phyloP scores from a whole-genome alignment of 2,888 invertebrate genomes.

The Plutella xylostella region DNA sequence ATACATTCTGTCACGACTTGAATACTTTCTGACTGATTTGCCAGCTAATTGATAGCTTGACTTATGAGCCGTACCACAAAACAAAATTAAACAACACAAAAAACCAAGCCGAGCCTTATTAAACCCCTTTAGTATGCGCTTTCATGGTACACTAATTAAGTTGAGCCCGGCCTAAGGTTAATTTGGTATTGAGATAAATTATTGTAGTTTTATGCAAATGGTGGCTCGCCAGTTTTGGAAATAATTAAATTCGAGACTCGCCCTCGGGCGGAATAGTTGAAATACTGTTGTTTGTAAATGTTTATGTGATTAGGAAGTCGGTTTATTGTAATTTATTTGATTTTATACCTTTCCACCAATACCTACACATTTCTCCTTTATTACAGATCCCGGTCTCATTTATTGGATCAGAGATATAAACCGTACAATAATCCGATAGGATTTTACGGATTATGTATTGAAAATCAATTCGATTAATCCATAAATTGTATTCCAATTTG shows the following conservation, averaged over 20 bases:
- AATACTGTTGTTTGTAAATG: constrained; percentile 42
- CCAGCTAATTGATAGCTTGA: constrained; percentile 55
- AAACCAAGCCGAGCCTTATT: constrained; percentile 32
- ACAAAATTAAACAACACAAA: constrained; percentile 14
- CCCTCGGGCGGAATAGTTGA: constrained; percentile 42
- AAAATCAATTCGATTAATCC: too few relatives aligned
- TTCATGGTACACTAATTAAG: constrained; percentile 57
- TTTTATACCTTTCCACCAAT: constrained; percentile 1
- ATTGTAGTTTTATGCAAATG: constrained; percentile 66
- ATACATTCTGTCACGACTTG: constrained; percentile 26
- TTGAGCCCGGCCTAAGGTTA: constrained; percentile 49
- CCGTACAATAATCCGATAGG: too few relatives aligned
- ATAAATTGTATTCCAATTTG: too few relatives aligned
- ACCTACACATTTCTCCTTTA: neutral
- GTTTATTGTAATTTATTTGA: constrained; percentile 16
- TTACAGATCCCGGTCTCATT: neutral
- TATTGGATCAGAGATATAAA: too few relatives aligned
- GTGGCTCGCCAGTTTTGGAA: constrained; percentile 37
- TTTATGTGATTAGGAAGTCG: constrained; percentile 54
- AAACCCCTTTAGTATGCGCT: constrained; percentile 61
- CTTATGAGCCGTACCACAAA: constrained; percentile 31
- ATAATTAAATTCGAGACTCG: constrained; percentile 59
- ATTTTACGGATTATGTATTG: too few relatives aligned
- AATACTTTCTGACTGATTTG: constrained; percentile 34
- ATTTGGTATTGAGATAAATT: constrained; percentile 59